Conservation (phyloP, 2,888 invertebrate genomes). For the Nysson spinosus region DNA sequence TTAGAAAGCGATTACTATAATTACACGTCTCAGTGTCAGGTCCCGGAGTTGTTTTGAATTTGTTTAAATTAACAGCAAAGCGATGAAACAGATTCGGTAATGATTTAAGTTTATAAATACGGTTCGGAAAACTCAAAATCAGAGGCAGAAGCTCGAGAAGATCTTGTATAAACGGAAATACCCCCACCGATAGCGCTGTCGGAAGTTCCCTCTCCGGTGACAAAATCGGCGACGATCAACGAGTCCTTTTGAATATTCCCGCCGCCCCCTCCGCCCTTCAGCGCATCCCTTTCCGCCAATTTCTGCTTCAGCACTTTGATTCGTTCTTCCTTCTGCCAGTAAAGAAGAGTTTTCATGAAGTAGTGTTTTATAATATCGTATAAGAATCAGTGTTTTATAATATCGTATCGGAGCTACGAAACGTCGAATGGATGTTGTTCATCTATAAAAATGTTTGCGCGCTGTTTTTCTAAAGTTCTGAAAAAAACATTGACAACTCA, state of each 20-base stretch:
- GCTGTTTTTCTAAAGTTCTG: no score
- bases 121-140: slow-evolving; percentile 94
- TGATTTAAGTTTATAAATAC: slow-evolving; percentile 88
- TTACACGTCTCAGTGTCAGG: slow-evolving; percentile 25
- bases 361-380: no score
- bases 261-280: slow-evolving; percentile 79
- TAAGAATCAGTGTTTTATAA: no score
- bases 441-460: no score
- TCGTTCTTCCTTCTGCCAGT: slow-evolving; percentile 90
- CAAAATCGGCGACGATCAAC: slow-evolving; percentile 86
- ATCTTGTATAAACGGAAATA: slow-evolving; percentile 87
- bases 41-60: slow-evolving; percentile 37
- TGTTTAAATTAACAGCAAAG: slow-evolving; percentile 20
- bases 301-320: slow-evolving; percentile 89
- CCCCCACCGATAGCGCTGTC: slow-evolving; percentile 87
- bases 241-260: slow-evolving; percentile 81
- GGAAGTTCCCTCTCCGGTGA: slow-evolving; percentile 87
- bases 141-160: slow-evolving; percentile 90
- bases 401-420: no score
- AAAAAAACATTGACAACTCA: no score
- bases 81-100: no score
- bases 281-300: slow-evolving; percentile 86
- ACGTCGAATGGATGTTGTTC: no score
- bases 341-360: not conserved
- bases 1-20: not conserved